Percentiles rank a stretch among this genome's conserved stretches.
phyloP scores from a whole-genome alignment of 1,140 invertebrate genomes.

The Anadara kagoshimensis region DNA sequence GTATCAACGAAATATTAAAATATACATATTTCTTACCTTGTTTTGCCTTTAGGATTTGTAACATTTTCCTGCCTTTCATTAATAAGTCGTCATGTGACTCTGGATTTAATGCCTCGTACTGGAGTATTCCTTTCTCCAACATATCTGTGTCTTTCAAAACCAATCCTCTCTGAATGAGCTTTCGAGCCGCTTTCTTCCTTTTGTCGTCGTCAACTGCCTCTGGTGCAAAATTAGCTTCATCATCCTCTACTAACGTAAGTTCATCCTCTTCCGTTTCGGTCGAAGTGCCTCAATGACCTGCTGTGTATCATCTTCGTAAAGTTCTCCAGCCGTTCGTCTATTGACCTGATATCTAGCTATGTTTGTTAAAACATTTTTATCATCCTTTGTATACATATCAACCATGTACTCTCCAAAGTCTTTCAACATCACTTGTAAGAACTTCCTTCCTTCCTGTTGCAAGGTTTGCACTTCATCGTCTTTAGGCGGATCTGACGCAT shows the following conservation, averaged over 20 bases:
- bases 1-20: background rate
- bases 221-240: constrained; percentile 4
- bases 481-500: constrained; percentile 56
- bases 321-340: constrained; percentile 58
- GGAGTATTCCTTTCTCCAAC: constrained; percentile 57
- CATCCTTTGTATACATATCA: constrained; percentile 59
- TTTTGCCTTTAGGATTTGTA: constrained; percentile 61
- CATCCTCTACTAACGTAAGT: background rate
- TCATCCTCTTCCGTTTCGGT: constrained; percentile 37
- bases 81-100: constrained; percentile 52
- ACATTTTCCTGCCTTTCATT: constrained; percentile 52
- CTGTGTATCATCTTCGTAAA: constrained; percentile 61
- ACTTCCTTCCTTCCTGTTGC: constrained; percentile 52
- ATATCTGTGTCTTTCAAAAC: constrained; percentile 60
- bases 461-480: constrained; percentile 52
- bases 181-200: constrained; percentile 39
- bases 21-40: constrained; percentile 41
- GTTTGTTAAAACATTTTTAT: constrained; percentile 40
- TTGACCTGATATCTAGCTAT: constrained; percentile 68
- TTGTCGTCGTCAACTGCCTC: constrained; percentile 43
- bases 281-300: constrained; percentile 53
- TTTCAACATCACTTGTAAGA: constrained; percentile 54
- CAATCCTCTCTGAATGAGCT: constrained; percentile 59
- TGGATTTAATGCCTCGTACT: constrained; percentile 47
- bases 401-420: constrained; percentile 68